Evolutionary conservation across 2,797 vertebrate genomes (phyloP).

Genomic region (Poeciliopsis turneri): DNA sequence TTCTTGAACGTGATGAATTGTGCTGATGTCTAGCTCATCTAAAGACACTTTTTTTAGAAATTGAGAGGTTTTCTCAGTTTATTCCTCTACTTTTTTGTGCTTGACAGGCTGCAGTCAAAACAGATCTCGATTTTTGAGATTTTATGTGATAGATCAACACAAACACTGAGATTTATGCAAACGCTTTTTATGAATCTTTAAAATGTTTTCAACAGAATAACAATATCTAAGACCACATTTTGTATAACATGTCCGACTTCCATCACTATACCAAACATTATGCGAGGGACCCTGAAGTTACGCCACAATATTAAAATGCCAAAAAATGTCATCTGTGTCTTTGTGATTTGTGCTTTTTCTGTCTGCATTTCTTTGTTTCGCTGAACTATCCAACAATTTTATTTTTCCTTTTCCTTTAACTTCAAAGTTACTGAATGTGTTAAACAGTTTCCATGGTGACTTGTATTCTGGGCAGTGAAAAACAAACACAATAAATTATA

Average conservation of each 20-base stretch:
- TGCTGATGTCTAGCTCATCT: neutral
- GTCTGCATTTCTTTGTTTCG: neutral
- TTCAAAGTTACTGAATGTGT: slow-evolving; percentile 45
- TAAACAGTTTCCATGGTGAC: slow-evolving; percentile 71
- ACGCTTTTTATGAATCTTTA: neutral
- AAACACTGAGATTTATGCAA: neutral
- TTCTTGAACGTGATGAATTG: neutral
- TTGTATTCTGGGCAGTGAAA: slow-evolving; percentile 59
- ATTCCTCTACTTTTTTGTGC: neutral
- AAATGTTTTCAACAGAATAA: neutral
- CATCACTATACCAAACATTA: neutral
- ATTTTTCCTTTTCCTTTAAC: slow-evolving; percentile 24
- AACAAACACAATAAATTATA: slow-evolving; percentile 27
- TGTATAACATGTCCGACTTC: neutral
- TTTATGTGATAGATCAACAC: neutral
- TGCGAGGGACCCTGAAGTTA: neutral
- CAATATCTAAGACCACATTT: neutral
- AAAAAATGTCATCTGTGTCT: neutral
- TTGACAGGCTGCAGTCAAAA: neutral
- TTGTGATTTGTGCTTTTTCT: neutral
- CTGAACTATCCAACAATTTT: neutral
- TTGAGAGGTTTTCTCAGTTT: neutral
- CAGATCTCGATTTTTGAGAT: neutral
- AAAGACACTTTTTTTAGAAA: neutral
- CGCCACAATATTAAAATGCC: slow-evolving; percentile 2